Percentiles rank a stretch among this genome's conserved stretches.
Conservation (phyloP, 2,888 invertebrate species). For the Apamea crenata region DNA sequence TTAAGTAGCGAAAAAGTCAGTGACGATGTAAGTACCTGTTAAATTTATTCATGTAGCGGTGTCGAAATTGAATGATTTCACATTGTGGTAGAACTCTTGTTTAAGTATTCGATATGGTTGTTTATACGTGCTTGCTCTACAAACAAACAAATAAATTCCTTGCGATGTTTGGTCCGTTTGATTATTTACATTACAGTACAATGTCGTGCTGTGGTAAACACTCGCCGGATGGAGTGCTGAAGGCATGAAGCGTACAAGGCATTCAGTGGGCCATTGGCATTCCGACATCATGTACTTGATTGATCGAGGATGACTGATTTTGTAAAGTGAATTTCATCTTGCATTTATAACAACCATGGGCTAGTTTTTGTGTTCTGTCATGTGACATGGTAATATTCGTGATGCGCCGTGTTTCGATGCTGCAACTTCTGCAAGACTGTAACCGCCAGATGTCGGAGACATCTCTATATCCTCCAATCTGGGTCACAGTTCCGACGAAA, state of each 20-base stretch:
- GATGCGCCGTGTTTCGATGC: slow-evolving; percentile 71
- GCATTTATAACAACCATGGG: slow-evolving; percentile 48
- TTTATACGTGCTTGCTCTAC: slow-evolving; percentile 70
- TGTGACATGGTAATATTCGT: slow-evolving; percentile 71
- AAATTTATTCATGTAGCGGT: slow-evolving; percentile 15
- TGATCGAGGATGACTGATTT: slow-evolving; percentile 31
- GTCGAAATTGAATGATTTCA: slow-evolving; percentile 58
- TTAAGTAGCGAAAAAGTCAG: slow-evolving; percentile 42
- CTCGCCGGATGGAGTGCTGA: slow-evolving; percentile 77
- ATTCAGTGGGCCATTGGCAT: slow-evolving; percentile 50
- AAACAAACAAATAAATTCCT: slow-evolving; percentile 87
- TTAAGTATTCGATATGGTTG: slow-evolving; percentile 67
- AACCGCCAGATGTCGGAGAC: slow-evolving; percentile 69
- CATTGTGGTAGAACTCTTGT: slow-evolving; percentile 62
- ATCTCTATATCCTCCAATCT: slow-evolving; percentile 68
- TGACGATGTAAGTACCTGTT: slow-evolving; percentile 72
- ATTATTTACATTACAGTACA: slow-evolving; percentile 82
- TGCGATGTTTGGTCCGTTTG: slow-evolving; percentile 76
- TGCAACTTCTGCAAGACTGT: slow-evolving; percentile 68
- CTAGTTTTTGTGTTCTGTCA: slow-evolving; percentile 50
- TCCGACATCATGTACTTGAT: slow-evolving; percentile 47
- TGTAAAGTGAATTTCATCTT: slow-evolving; percentile 47
- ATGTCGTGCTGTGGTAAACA: slow-evolving; percentile 83
- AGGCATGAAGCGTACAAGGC: slow-evolving; percentile 63
- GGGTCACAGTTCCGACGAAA: slow-evolving; percentile 70